These are phyloP conservation scores for Hydrotaea cyrtoneurina DNA, from an alignment of 2,888 invertebrate genomes.

Conservation along the genomic window DNA sequence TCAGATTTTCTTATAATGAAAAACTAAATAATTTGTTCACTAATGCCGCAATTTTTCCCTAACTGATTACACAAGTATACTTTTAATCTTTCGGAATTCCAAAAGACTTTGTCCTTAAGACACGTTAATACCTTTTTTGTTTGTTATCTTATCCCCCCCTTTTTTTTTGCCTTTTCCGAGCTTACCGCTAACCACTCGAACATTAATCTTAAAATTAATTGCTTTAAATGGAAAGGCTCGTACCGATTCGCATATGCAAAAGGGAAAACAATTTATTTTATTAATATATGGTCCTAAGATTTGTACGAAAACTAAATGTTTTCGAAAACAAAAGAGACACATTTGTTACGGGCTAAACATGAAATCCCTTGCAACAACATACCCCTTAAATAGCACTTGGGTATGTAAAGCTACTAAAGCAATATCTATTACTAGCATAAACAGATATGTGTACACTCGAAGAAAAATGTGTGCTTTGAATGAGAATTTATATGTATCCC, in stretches of 20 bases:
- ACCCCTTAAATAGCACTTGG: not conserved
- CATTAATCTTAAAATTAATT: slow-evolving; percentile 51
- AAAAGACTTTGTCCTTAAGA: not conserved
- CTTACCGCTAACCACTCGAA: slow-evolving; percentile 13
- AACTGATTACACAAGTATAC: not conserved
- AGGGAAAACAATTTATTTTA: slow-evolving; percentile 47
- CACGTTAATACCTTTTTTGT: not conserved
- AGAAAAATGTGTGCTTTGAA: not conserved
- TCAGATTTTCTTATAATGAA: no score
- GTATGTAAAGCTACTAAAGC: not conserved
- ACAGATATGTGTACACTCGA: not conserved
- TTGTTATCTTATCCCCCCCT: no score
- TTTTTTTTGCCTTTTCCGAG: not conserved
- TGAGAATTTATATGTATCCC: not conserved
- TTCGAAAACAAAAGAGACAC: slow-evolving; percentile 37
- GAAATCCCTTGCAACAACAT: slow-evolving; percentile 1
- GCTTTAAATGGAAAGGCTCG: slow-evolving; percentile 18
- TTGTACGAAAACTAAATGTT: slow-evolving; percentile 15
- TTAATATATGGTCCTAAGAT: slow-evolving; percentile 33
- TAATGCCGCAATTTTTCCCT: no score
- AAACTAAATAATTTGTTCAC: no score
- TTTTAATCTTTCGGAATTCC: not conserved
- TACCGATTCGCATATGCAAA: not conserved
- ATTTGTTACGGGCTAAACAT: slow-evolving; percentile 38
- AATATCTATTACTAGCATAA: not conserved